A percentile compares a stretch with the other conserved stretches of the same genome.
Conservation (phyloP, 2,888 invertebrate genomes). For the Caenorhabditis sinica region DNA sequence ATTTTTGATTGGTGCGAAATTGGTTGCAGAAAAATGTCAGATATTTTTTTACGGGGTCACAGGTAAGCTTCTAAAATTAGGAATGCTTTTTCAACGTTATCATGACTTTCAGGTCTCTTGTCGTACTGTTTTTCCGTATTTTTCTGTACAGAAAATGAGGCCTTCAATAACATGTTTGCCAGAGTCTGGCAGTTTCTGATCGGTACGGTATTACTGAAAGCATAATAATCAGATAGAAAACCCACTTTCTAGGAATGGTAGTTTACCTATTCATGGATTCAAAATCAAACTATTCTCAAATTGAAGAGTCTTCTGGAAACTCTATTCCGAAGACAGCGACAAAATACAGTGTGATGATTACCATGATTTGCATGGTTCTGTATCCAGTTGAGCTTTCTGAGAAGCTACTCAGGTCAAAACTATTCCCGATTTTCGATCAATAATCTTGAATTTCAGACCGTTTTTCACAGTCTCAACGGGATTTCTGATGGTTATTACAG, state of each 20-base stretch:
- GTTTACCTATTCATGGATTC: conserved; percentile 2
- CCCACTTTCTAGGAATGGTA: conserved; percentile 11
- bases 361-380: not conserved
- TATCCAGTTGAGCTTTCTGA: conserved; percentile 8
- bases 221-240: not conserved
- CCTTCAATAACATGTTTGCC: conserved; percentile 37
- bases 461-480: conserved; percentile 33
- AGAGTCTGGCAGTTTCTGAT: conserved; percentile 51
- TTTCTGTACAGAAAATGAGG: conserved; percentile 8
- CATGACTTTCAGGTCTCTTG: conserved; percentile 3
- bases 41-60: not conserved
- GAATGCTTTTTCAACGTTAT: not conserved
- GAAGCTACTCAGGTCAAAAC: conserved; percentile 8
- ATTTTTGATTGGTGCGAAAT: not conserved
- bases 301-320: not conserved
- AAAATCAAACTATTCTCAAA: not conserved
- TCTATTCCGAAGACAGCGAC: not conserved
- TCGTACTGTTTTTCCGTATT: conserved; percentile 11
- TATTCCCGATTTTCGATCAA: not conserved
- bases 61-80: not conserved
- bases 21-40: not conserved
- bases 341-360: not conserved
- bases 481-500: conserved; percentile 10
- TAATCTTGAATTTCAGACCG: conserved; percentile 15
- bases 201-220: not conserved